Evolutionary conservation across 1,140 invertebrate genomes (phyloP).

Genomic region (Zaprionus taronus): DNA sequence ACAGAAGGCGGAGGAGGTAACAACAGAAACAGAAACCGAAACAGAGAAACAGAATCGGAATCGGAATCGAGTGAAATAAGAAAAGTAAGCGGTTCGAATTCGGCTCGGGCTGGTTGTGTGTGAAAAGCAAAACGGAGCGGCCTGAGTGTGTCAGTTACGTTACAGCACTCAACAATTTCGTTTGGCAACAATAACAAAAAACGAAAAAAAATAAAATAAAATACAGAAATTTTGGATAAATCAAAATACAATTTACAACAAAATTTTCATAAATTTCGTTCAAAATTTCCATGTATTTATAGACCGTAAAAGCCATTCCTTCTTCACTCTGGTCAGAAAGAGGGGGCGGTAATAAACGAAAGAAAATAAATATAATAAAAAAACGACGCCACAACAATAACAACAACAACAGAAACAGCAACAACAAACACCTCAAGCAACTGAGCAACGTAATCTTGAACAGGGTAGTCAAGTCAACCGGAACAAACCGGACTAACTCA

Average conservation of each 20-base stretch:
- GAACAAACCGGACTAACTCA: constrained; percentile 12
- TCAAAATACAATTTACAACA: constrained; percentile 7
- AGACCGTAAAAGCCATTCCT: constrained; percentile 18
- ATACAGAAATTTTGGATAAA: not conserved
- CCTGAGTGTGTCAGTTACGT: constrained; percentile 22
- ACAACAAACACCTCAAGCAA: not conserved
- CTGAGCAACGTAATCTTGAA: constrained; percentile 14
- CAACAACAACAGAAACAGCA: not conserved
- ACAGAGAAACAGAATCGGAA: constrained; percentile 14
- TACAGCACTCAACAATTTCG: constrained; percentile 28
- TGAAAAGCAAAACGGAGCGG: constrained; percentile 24
- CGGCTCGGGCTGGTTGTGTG: constrained; percentile 12
- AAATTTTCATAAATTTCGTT: constrained; percentile 22
- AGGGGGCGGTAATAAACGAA: constrained; percentile 12
- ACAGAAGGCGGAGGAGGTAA: constrained; percentile 7
- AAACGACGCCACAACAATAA: constrained; percentile 2
- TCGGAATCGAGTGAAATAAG: constrained; percentile 22
- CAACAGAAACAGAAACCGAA: constrained; percentile 9
- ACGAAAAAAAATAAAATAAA: not conserved
- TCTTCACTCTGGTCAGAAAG: not conserved
- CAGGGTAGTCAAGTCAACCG: constrained; percentile 7
- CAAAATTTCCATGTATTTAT: constrained; percentile 43
- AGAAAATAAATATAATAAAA: not conserved
- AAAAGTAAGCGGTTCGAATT: constrained; percentile 42
- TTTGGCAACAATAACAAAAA: constrained; percentile 19